A percentile compares a stretch with the other conserved stretches of the same genome.
phyloP scores from a whole-genome alignment of 2,113 vertebrate species.

The Terrapene triunguis region DNA sequence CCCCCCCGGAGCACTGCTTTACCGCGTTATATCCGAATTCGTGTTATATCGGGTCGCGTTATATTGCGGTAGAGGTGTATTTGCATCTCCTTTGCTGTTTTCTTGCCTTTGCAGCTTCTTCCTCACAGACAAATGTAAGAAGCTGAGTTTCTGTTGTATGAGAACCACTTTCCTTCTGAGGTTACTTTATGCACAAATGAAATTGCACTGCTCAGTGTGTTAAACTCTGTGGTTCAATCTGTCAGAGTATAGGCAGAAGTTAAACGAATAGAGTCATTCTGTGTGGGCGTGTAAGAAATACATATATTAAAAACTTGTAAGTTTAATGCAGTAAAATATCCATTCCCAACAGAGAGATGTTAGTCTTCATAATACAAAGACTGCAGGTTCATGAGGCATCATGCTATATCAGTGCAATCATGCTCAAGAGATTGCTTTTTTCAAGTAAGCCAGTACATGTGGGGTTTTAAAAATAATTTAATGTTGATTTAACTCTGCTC shows the following conservation, averaged over 20 bases:
- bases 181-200: neutral
- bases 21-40: no score
- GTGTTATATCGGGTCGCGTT: no score
- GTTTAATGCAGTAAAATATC: neutral
- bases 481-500: accelerated
- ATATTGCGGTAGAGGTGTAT: no score
- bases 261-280: neutral
- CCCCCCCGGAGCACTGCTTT: no score
- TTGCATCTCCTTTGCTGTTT: neutral
- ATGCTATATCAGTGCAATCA: neutral
- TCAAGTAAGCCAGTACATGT: neutral
- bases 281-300: neutral
- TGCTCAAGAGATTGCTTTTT: neutral
- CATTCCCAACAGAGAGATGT: neutral
- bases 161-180: neutral
- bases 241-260: neutral
- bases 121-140: neutral
- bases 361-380: neutral
- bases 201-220: neutral
- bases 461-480: neutral
- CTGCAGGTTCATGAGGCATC: neutral
- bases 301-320: neutral
- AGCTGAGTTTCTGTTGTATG: neutral
- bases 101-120: neutral
- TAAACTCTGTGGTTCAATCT: neutral